Evolutionary conservation across 2,888 invertebrate species (phyloP), one percentile per base, ranked within the genome.

Genomic region (Thymelicus acteon): DNA sequence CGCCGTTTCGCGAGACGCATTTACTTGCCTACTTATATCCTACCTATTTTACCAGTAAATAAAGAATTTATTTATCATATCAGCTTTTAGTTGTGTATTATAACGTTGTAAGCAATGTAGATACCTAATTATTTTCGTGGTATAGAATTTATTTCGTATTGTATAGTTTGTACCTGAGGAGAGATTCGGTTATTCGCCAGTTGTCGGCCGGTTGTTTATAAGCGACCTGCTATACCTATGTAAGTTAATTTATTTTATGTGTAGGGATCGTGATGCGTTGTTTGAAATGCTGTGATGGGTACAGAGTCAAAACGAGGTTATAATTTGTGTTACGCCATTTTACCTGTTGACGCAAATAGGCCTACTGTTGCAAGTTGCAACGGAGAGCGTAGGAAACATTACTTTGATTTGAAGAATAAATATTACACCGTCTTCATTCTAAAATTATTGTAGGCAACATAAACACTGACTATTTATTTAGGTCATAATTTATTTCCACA

Each of bases 31-130:
- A 83, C 83, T 85, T 85, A 84, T 80, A 82, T 80, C 76, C 80
- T 83, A 81, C 78, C 78, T 84, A 86, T 85, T 85, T 89, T 86
- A 89, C 89, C 87, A 88, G 77, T 88, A 85, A 85, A 85, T 83
- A 87, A 88, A 88, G 86, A 89, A 88, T 89, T 91, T 91, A 92
- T 92, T 92, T 92, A 91, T 91, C 85, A 85, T 89, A 90, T 88
- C 86, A 85, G 82, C 83, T 86, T 86, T 88, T 88, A 89, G 84
- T 88, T 91, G 82, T 88, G 87, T 83, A 80, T 83, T 84, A 75
- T 83, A 85, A 81, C 79, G 79, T 76, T 60, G 37, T 82, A 81
- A 76, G 82, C 77, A 74, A 75, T 88, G 88, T 89, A 88, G 86
- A 88, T 87, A 31, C 31, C 31, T 31, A 87, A 78, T 85, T 84